Percentiles rank a stretch among this genome's conserved stretches.
Evolutionary conservation across 2,113 vertebrate genomes (phyloP).

Genomic region (Myrmecobius fasciatus): DNA sequence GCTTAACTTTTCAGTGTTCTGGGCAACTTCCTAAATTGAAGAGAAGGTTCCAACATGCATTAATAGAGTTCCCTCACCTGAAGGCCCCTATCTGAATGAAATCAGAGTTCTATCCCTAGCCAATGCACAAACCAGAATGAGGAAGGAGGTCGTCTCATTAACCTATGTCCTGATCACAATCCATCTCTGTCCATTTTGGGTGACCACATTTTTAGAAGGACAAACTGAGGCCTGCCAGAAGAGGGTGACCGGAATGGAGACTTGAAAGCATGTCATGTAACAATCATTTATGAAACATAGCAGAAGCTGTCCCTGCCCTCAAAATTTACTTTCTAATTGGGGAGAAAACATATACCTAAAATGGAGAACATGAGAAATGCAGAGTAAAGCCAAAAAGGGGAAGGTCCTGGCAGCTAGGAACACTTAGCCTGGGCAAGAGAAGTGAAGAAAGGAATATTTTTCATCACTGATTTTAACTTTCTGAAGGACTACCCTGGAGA

Average conservation of each 20-base stretch:
- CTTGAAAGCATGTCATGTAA: not conserved
- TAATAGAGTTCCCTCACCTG: not conserved
- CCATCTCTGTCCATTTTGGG: not conserved
- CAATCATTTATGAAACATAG: not conserved
- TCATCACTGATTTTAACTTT: not conserved
- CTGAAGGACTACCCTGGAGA: not conserved
- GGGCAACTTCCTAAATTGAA: not conserved
- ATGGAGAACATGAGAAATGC: not conserved
- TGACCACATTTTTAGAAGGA: not conserved
- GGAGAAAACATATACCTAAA: not conserved
- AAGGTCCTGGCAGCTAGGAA: not conserved
- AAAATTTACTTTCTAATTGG: not conserved
- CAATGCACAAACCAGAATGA: not conserved
- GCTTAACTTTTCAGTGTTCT: not conserved
- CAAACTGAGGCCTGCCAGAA: not conserved
- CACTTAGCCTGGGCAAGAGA: not conserved
- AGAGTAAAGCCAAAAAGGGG: not conserved
- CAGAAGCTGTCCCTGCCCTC: not conserved
- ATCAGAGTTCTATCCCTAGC: not conserved
- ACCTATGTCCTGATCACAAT: not conserved
- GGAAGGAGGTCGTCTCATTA: not conserved
- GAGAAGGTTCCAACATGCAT: not conserved
- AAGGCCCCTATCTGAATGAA: not conserved
- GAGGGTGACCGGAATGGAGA: not conserved
- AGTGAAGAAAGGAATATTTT: not conserved